Base-by-base conservation (phyloP, 1,140 invertebrate species). In the Parasteatoda tepidariorum region DNA sequence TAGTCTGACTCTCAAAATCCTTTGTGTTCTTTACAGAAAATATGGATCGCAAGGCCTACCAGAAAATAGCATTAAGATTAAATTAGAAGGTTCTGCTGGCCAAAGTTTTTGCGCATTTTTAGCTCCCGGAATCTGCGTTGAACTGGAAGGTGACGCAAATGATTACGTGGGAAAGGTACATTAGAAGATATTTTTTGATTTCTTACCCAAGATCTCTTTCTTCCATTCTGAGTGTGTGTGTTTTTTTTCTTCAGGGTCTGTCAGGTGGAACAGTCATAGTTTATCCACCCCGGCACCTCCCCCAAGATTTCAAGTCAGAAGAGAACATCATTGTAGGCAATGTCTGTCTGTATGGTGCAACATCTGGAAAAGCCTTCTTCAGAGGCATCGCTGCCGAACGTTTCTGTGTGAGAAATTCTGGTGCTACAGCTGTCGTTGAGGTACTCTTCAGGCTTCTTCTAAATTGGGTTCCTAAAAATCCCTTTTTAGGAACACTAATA, bases 81-180 rank as follows among this genome's bases (percentile, higher is more conserved):
- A 92, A 66, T 89, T 99, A 38, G 94, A 90, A 84, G 98, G 98
- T 9, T 97, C 96, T n/a, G 98, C 97, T 31, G 98, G 98, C 34
- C 98, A 99, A 90, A 99, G 97, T 88, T 99, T 99, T 90, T 97
- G 98, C 89, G 97, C 98, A n/a, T 99, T 99, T 90, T 90, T 99
- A 84, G 93, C 95, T 0, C 94, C 93, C 83, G 98, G 98, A 34
- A 92, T 99, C 81, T 93, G 93, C 85, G 94, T 98, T 1, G 95
- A 93, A 13, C 91, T 99, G 3, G 97, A 98, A 90, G 98, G 98
- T 70, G 98, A 99, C 91, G 95, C 97, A 64, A 99, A 99, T 89
- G 98, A 99, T 90, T 99, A 99, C 90, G 98, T 99, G 83, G 97
- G 96, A 90, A 94, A 94, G 89, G 92, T 92, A 86, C 70, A 13